These are phyloP conservation scores for Nemurella pictetii DNA, from an alignment of 2,888 invertebrate genomes.

Conservation along the genomic window DNA sequence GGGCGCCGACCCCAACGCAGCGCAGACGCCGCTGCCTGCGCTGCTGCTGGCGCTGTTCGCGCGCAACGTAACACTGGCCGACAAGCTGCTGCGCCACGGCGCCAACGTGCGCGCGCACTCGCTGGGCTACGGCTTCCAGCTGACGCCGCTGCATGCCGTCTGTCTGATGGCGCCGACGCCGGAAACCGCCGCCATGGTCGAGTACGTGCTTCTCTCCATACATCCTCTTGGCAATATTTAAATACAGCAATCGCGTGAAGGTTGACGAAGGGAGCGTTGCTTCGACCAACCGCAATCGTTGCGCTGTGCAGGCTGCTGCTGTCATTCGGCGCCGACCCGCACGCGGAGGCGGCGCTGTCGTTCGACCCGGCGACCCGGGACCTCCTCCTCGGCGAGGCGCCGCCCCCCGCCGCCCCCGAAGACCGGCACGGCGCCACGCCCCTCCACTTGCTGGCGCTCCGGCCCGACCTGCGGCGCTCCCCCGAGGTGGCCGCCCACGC, in stretches of 20 bases:
- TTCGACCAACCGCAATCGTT: too few species aligned
- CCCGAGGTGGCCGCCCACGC: neutral
- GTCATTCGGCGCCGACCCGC: slow-evolving; percentile 8
- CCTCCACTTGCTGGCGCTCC: neutral
- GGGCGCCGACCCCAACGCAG: slow-evolving; percentile 28
- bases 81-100: neutral
- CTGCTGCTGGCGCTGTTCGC: slow-evolving; percentile 13
- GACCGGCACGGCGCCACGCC: neutral
- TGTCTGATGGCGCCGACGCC: neutral
- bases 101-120: neutral
- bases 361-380: neutral
- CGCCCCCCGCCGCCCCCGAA: neutral
- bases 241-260: too few species aligned
- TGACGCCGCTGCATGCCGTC: slow-evolving; percentile 16
- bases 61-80: neutral
- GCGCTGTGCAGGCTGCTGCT: too few species aligned
- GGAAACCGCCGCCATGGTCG: neutral
- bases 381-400: neutral
- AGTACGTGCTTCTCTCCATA: too few species aligned
- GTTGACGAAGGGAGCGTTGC: too few species aligned
- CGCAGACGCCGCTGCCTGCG: neutral
- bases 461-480: neutral
- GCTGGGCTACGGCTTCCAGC: neutral
- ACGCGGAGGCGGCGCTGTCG: neutral
- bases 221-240: too few species aligned